These are phyloP conservation scores for Campaea margaritaria DNA, from an alignment of 2,888 invertebrate genomes.

Conservation along the genomic window DNA sequence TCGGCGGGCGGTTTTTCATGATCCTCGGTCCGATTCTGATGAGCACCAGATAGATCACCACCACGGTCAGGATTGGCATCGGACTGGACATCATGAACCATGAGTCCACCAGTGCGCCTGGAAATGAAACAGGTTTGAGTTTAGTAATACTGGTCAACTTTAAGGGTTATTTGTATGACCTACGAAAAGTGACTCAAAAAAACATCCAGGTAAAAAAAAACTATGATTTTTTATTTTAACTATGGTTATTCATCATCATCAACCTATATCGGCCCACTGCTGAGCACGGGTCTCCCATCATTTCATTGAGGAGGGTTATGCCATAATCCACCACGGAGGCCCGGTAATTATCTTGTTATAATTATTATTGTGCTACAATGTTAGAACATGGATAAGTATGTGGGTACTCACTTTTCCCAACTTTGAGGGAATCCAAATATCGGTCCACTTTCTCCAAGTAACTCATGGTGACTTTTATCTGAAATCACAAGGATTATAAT, in stretches of 20 bases:
- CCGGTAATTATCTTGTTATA: too few relatives aligned
- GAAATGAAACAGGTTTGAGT: constrained; percentile 42
- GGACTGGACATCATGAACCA: constrained; percentile 93
- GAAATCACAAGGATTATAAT: constrained; percentile 41
- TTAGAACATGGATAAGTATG: not conserved
- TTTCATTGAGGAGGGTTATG: too few relatives aligned
- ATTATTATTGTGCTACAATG: too few relatives aligned
- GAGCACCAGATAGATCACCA: constrained; percentile 87
- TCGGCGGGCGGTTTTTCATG: constrained; percentile 89
- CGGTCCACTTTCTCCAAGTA: constrained; percentile 77
- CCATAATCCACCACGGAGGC: too few relatives aligned
- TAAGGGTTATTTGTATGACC: too few relatives aligned
- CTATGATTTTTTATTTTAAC: too few relatives aligned
- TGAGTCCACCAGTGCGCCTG: constrained; percentile 90
- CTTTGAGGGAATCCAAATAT: constrained; percentile 76
- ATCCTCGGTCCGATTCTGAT: constrained; percentile 90
- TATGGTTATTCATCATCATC: too few relatives aligned
- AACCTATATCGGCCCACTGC: too few relatives aligned
- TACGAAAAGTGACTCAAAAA: too few relatives aligned
- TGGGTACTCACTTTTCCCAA: constrained; percentile 77
- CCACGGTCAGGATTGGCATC: constrained; percentile 87
- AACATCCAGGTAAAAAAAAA: too few relatives aligned
- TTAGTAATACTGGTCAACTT: too few relatives aligned
- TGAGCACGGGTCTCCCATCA: too few relatives aligned
- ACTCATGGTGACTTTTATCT: constrained; percentile 65